Base-by-base conservation (phyloP, 1,140 invertebrate genomes). In the Euura saliciscinereae region DNA sequence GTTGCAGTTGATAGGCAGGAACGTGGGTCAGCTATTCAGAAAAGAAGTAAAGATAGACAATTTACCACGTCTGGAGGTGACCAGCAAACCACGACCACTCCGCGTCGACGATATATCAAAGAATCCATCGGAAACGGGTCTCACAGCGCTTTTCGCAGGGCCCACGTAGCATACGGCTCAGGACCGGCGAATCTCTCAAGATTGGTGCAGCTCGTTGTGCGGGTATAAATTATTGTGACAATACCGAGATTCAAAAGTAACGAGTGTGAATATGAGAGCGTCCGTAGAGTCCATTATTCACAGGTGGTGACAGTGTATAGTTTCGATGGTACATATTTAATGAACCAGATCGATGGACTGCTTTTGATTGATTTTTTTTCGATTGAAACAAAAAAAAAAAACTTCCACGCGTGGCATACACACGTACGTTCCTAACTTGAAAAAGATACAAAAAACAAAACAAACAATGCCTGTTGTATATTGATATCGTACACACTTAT, bases 31-130 rank as follows among this genome's bases (percentile, higher is more conserved):
- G 85, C 86, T 95, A 66, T 97, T 97, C 82, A 93, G 93, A 68
- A 94, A 95, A 78, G 94, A 96, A 87, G 92, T 95, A 1, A 93
- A 93, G 83, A 96, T 97, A 75, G 90, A 92, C 71, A 93, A 96
- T 84, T 87, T 97, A 78, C 95, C 95, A 11, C 88, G 88, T 65
- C 79, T 93, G 76, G 89, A 90, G 75, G 77, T 89, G 2, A 87
- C 90, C 3, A 91, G 91, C 84, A 90, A 90, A 65, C 77, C 83
- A 11, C 82, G 88, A 13, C 78, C 86, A n/a, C 79, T 87, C 70
- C 89, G 83, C 68, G 87, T 78, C 71, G 88, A 81, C 76, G 87
- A 85, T 65, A 86, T 79, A 28, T 89, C 78, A 75, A 90, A 82
- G 72, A 87, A 80, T 68, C 70, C 78, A 11, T 79, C 71, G 71